These are phyloP conservation scores for Nemoura dubitans DNA, from an alignment of 2,888 invertebrate species.

Conservation along the genomic window DNA sequence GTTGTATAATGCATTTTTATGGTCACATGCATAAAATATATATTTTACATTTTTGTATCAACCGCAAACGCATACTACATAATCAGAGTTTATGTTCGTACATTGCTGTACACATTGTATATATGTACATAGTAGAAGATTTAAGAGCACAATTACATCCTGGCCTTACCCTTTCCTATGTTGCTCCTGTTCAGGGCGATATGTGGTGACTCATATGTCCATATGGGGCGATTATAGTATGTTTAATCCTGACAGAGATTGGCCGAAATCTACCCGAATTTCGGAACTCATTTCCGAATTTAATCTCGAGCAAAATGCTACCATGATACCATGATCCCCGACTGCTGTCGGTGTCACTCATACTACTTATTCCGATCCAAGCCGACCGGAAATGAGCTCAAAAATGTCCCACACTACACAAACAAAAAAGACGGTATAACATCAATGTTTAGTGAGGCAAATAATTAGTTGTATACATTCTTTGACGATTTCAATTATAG, in stretches of 20 bases:
- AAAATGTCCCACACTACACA: conserved; percentile 13
- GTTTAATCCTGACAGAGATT: neutral
- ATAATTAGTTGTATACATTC: conserved; percentile 41
- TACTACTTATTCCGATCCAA: conserved; percentile 26
- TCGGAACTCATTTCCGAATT: neutral
- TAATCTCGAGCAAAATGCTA: neutral
- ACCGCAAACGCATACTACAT: too few relatives aligned
- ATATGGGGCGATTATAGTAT: neutral
- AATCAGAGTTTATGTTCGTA: too few relatives aligned
- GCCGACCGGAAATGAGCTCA: conserved; percentile 32
- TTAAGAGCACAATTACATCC: neutral
- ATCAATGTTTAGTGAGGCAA: conserved; percentile 39
- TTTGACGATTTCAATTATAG: conserved; percentile 43
- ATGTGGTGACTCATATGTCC: neutral
- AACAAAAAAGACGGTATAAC: conserved; percentile 7
- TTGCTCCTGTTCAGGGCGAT: neutral
- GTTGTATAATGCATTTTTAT: neutral
- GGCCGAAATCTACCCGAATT: neutral
- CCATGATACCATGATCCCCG: neutral
- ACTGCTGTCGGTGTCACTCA: neutral
- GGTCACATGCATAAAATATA: neutral
- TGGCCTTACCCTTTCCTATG: neutral
- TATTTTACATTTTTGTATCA: neutral
- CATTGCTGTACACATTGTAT: too few relatives aligned
- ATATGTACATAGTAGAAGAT: too few relatives aligned